Percentiles rank a stretch among this genome's conserved stretches.
Conservation (phyloP, 2,113 vertebrate genomes). For the Pampusana beccarii region DNA sequence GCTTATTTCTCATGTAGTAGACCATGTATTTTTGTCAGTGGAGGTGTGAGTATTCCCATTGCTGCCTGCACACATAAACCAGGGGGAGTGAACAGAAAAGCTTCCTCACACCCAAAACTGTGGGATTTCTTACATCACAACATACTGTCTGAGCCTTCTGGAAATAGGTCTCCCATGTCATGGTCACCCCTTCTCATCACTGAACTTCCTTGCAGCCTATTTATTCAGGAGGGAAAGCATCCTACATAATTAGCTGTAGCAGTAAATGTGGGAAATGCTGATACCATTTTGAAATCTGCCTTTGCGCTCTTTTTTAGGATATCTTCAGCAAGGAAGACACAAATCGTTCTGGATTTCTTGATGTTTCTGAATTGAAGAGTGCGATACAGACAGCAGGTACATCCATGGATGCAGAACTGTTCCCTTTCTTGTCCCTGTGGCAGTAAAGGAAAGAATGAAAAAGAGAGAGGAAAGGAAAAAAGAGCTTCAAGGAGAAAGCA, state of each 20-base stretch:
- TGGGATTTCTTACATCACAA: neutral
- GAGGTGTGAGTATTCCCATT: neutral
- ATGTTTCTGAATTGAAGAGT: slow-evolving; percentile 31
- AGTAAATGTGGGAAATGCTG: neutral
- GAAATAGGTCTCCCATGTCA: neutral
- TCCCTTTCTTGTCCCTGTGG: neutral
- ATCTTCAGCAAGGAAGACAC: slow-evolving; percentile 67
- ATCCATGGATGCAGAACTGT: neutral
- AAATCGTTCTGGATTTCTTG: slow-evolving; percentile 65
- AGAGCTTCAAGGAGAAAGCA: neutral
- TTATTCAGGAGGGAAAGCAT: neutral
- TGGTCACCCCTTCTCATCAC: neutral
- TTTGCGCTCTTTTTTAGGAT: slow-evolving; percentile 44
- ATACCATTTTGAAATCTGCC: neutral
- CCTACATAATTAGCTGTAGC: neutral
- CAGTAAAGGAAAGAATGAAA: neutral
- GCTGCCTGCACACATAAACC: neutral
- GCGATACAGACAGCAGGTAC: slow-evolving; percentile 63
- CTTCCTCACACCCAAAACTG: neutral
- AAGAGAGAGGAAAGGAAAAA: neutral
- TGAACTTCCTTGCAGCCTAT: neutral
- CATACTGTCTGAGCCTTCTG: neutral
- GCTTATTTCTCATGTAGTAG: neutral
- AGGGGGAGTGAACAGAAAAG: neutral
- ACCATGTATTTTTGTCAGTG: neutral